A percentile compares a stretch with the other conserved stretches of the same genome.
Evolutionary conservation across 2,797 vertebrate genomes (phyloP).

Genomic region (Acomys russatus): DNA sequence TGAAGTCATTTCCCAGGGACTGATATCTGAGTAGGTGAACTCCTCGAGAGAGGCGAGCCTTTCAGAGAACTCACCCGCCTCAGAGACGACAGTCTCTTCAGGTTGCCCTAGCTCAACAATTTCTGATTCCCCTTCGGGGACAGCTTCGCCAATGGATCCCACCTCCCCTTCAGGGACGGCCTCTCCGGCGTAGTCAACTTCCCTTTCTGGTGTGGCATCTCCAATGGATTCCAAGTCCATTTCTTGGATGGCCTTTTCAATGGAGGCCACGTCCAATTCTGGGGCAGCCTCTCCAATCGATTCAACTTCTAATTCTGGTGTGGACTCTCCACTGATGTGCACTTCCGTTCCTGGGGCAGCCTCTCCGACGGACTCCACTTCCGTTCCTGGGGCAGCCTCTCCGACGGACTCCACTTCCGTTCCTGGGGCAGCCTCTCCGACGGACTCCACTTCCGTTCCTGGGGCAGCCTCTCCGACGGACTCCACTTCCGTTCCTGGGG

Average conservation of each 20-base stretch:
- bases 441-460: accelerated
- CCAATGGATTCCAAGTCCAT: too few relatives aligned
- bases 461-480: accelerated
- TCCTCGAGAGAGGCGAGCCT: background rate
- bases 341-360: background rate
- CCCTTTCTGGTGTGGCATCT: accelerated
- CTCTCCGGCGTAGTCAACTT: background rate
- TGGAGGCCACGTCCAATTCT: accelerated
- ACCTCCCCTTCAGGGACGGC: background rate
- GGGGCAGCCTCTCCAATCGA: accelerated
- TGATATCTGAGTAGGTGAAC: accelerated
- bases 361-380: accelerated
- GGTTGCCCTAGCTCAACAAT: too few relatives aligned
- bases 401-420: accelerated
- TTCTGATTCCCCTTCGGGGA: background rate
- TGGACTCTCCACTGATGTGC: accelerated
- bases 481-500: accelerated
- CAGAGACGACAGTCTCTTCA: accelerated
- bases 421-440: background rate
- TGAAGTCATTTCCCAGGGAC: accelerated
- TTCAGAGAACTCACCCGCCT: accelerated
- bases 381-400: accelerated
- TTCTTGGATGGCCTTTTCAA: background rate
- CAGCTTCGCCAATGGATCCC: accelerated
- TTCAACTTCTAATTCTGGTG: background rate